Conservation (phyloP, 2,888 invertebrate genomes). For the Nephrotoma flavescens region DNA sequence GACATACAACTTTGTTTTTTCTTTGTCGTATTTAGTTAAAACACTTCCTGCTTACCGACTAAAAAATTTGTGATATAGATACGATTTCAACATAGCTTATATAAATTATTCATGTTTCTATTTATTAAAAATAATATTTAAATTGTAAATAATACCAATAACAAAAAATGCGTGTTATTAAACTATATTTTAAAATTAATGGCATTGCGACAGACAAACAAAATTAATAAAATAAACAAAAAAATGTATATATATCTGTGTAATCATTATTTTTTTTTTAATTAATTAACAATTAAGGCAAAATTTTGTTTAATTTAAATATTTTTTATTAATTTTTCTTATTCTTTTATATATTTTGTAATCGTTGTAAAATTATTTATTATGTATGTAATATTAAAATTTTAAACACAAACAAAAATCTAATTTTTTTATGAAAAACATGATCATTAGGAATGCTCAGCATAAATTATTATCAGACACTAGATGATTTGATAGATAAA, state of each 20-base stretch:
- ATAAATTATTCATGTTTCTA: neutral
- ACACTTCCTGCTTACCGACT: neutral
- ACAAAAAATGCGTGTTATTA: neutral
- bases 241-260: no score
- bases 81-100: neutral
- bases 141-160: neutral
- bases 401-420: neutral
- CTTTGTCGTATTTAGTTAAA: neutral
- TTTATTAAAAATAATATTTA: neutral
- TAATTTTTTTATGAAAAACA: neutral
- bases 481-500: neutral
- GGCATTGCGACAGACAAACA: neutral
- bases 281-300: neutral
- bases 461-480: neutral
- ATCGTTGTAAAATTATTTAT: neutral
- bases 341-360: neutral
- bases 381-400: neutral
- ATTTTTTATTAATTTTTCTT: neutral
- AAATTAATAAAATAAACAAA: neutral
- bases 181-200: neutral
- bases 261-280: neutral
- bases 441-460: neutral
- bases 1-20: neutral
- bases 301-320: neutral
- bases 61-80: neutral